These are phyloP conservation scores for Oopsacas minuta DNA, from an alignment of 37 sponge, comb jelly and placozoan genomes.

Conservation along the genomic window DNA sequence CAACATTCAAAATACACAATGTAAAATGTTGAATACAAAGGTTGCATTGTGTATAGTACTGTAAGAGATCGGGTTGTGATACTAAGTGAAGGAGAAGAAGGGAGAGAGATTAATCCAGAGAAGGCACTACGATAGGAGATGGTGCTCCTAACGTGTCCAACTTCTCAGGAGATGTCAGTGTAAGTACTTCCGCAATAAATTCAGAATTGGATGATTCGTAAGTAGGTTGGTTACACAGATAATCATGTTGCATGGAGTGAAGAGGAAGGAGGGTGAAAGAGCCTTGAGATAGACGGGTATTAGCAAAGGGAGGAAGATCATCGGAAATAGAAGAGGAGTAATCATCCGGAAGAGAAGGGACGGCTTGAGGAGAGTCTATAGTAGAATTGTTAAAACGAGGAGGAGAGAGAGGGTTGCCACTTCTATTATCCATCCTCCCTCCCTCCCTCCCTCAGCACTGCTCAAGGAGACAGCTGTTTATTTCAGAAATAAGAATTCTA, in stretches of 20 bases:
- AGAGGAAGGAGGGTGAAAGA: not conserved
- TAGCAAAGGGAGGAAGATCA: not conserved
- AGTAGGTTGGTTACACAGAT: not conserved
- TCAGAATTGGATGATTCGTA: not conserved
- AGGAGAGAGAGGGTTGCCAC: too few species aligned
- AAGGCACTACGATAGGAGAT: not conserved
- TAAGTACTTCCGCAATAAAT: not conserved
- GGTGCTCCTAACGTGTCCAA: not conserved
- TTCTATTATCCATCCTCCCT: not conserved
- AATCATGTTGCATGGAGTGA: not conserved
- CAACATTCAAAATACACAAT: too few species aligned
- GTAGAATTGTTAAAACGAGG: not conserved
- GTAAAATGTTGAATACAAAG: too few species aligned
- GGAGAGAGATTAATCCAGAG: not conserved
- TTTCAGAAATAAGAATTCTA: too few species aligned
- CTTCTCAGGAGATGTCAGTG: not conserved
- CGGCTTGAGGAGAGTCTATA: not conserved
- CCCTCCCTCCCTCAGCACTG: not conserved
- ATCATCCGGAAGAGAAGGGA: not conserved
- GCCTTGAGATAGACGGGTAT: not conserved
- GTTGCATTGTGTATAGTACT: too few species aligned
- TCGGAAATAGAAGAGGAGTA: not conserved
- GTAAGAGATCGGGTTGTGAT: not conserved
- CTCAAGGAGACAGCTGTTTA: too few species aligned
- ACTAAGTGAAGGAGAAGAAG: too few species aligned